A percentile compares a stretch with the other conserved stretches of the same genome.
Evolutionary conservation across 2,797 vertebrate genomes (phyloP).

Genomic region (Limosa lapponica): DNA sequence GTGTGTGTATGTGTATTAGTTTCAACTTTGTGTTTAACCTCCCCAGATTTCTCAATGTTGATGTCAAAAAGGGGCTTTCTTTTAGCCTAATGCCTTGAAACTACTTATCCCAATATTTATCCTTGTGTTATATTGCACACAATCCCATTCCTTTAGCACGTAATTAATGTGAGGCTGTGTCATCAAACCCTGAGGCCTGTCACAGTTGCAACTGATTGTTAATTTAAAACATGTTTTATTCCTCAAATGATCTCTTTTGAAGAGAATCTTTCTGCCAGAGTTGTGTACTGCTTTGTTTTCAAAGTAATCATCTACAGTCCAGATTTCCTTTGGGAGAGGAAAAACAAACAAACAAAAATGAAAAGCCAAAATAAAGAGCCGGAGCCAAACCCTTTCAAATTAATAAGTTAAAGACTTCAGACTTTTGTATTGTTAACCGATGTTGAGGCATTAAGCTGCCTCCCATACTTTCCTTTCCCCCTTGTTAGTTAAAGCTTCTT

Average conservation of each 20-base stretch:
- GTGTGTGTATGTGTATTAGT: background rate
- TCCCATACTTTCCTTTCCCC: background rate
- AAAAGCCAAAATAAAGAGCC: slow-evolving; percentile 48
- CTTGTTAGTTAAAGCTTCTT: background rate
- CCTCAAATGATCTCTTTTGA: slow-evolving; percentile 50
- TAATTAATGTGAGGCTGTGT: slow-evolving; percentile 25
- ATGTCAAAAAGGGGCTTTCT: background rate
- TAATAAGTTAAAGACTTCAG: slow-evolving; percentile 58
- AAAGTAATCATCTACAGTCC: slow-evolving; percentile 56
- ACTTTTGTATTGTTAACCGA: slow-evolving; percentile 23
- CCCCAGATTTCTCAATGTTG: background rate
- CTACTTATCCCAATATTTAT: slow-evolving; percentile 42
- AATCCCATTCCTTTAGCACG: background rate
- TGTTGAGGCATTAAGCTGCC: background rate
- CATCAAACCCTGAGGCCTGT: slow-evolving; percentile 22
- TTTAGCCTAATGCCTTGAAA: slow-evolving; percentile 19
- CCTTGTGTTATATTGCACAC: background rate
- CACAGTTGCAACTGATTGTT: slow-evolving; percentile 25
- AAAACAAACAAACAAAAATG: slow-evolving; percentile 63
- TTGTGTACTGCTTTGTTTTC: slow-evolving; percentile 49
- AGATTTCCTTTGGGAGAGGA: slow-evolving; percentile 39
- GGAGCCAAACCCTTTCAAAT: slow-evolving; percentile 41
- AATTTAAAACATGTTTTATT: slow-evolving; percentile 55
- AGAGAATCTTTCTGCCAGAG: background rate
- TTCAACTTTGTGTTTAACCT: slow-evolving; percentile 8